Evolutionary conservation across 2,888 invertebrate genomes (phyloP), one percentile per base, ranked within the genome.

Genomic region (Pherbina coryleti): DNA sequence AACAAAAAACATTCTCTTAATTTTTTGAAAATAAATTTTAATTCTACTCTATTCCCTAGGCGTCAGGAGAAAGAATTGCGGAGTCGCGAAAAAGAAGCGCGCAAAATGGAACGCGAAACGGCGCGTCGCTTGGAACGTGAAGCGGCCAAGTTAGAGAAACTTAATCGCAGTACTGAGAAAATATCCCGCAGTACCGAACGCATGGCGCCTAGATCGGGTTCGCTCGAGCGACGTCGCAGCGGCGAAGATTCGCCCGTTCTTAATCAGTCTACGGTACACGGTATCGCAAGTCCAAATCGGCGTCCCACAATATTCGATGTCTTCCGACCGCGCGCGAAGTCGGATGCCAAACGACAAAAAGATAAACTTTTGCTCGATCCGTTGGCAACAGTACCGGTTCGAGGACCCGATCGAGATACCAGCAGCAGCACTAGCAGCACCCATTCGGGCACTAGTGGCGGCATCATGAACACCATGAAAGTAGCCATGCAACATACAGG

Each of bases 391-490:
- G 83, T 78, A 1, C 77, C 73, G 0, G 78, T 78, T 3, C 77
- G 78, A 22, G 77, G 73, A 82, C 84, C 67, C 75, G 86, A 87
- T 79, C 82, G 81, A 51, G 84, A 84, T 67, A 28, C 69, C 11
- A 85, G 83, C 83, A 88, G 88, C 78, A 86, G 88, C 81, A 86
- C 88, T 74, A 88, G 88, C 78, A 87, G 88, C 79, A 84, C 84
- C 78, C 84, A 86, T 79, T 79, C 78, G 34, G 83, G 85, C 37
- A 80, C 81, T 14, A 82, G 83, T 75, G 83, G 84, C 25, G 88
- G 89, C 79, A 93, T 97, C 86, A 96, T 97, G 92, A 93, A 95
- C 82, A 95, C 96, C 86, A 94, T 97, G 93, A 95, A 94, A 88
- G 94, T 93, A 84, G 96, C 95, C 60, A 93, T 96, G 87, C 94